Conservation (phyloP, 2,888 invertebrate species). For the Scaptomyza caliginosa region DNA sequence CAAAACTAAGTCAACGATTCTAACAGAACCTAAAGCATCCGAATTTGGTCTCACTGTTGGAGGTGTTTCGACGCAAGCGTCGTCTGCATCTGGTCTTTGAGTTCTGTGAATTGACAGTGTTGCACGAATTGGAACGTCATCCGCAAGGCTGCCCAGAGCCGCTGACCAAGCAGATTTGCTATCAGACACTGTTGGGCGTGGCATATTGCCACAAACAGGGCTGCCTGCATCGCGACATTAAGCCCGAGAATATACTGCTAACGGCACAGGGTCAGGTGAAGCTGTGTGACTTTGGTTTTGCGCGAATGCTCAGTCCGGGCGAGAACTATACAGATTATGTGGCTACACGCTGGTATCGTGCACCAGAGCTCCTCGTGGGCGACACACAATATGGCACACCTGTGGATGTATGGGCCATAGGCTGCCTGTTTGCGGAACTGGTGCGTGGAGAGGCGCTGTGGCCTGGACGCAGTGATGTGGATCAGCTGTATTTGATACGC, state of each 20-base stretch:
- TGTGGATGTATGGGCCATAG: conserved; percentile 99
- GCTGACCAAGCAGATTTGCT: conserved; percentile 95
- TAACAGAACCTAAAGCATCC: conserved; percentile 99
- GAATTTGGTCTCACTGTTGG: conserved; percentile 97
- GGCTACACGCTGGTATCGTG: conserved; percentile 99
- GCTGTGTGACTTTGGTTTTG: conserved; percentile 98
- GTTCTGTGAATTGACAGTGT: conserved; percentile 98
- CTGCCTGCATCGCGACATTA: conserved; percentile 98
- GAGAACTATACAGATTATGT: conserved; percentile 99
- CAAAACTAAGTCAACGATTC: too few species aligned
- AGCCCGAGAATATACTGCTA: conserved; percentile 98
- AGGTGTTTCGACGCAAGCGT: conserved; percentile 97
- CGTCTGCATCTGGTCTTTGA: conserved; percentile 99
- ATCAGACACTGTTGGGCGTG: conserved; percentile 97
- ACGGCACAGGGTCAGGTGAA: conserved; percentile 97
- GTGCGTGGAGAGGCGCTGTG: conserved; percentile 96
- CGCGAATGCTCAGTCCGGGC: conserved; percentile 96
- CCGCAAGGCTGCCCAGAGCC: conserved; percentile 96
- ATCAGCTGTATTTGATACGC: conserved; percentile 97
- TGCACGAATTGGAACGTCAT: conserved; percentile 97
- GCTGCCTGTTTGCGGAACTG: conserved; percentile 94
- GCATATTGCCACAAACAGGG: conserved; percentile 98
- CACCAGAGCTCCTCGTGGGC: conserved; percentile 98
- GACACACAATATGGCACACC: conserved; percentile 96
- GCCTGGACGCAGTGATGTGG: conserved; percentile 99